Base-by-base conservation (phyloP, 2,888 invertebrate genomes). In the Phrixothrix hirtus region DNA sequence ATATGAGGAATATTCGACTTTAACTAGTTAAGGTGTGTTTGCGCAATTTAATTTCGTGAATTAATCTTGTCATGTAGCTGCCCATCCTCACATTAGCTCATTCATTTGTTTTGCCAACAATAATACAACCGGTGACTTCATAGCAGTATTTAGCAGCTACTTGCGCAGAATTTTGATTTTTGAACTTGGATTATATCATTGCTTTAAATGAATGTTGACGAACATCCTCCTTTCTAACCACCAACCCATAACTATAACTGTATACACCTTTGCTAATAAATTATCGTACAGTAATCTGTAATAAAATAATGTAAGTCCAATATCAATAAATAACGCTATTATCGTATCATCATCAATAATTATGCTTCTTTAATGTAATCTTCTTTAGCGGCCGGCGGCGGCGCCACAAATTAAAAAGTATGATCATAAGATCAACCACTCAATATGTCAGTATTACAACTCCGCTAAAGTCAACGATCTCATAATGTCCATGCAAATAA, bases 401-500 rank as follows among this genome's bases (percentile, higher is more conserved):
- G 68, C 70, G 68, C 68, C 69, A 43, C 39, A 65, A 61, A 59
- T 64, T 60, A 61, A 61, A 61, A 64, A 64, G 58, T 63, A 47
- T 48, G 41, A 44, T 37, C 42, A 50, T 50, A 55, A 55, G 55
- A 55, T 50, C 50, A 32, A 45, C 58, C 64, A 64, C 62, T 64
- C 63, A 64, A 67, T 67, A 67, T 69, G 64, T 65, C 64, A 68
- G 66, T 68, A 69, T 66, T 66, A 68, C 65, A 60, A 61, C 43
- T 41, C 31, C 44, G 48, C 63, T 51, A 61, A 62, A 68, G 66
- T 69, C 69, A 66, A 69, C 59, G 67, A 59, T 66, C 66, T 66
- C 60, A 62, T 67, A 68, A 68, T 66, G 65, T 57, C 57, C 55
- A 56, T 64, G 63, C 62, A 60, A 62, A 63, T 63, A 21, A 12